Evolutionary conservation across 2,113 vertebrate species (phyloP).

Genomic region (Raja brachyura): DNA sequence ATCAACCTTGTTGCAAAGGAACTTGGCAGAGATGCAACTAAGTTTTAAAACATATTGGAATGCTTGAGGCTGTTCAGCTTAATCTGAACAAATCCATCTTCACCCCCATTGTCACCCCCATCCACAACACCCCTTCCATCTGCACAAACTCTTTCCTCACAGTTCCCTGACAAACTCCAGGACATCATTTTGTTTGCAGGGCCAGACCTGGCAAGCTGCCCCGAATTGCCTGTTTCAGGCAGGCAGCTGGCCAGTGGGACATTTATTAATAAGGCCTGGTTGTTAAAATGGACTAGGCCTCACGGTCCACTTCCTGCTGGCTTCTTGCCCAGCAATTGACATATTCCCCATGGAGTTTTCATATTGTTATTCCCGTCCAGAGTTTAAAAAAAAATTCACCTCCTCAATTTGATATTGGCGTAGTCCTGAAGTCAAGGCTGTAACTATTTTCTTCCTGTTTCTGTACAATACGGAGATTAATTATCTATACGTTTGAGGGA

Average conservation of each 20-base stretch:
- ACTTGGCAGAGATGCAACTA: background rate
- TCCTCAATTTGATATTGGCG: conserved; percentile 8
- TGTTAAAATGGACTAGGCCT: background rate
- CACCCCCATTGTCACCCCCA: too few relatives aligned
- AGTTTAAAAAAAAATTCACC: background rate
- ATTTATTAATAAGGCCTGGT: background rate
- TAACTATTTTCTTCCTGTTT: background rate
- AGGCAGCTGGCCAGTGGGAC: background rate
- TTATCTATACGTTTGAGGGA: background rate
- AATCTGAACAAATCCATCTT: too few relatives aligned
- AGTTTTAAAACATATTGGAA: background rate
- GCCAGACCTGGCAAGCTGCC: conserved; percentile 1
- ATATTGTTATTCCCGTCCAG: conserved; percentile 9
- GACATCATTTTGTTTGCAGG: background rate
- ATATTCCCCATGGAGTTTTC: background rate
- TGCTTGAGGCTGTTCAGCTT: background rate
- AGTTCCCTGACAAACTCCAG: background rate
- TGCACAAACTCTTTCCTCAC: background rate
- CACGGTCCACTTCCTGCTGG: background rate
- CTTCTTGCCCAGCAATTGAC: conserved; percentile 14
- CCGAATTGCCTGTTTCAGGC: background rate
- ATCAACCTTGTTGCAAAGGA: too few relatives aligned
- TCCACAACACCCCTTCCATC: too few relatives aligned
- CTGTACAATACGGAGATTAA: background rate
- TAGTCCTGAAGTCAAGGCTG: background rate